Conservation (phyloP, 1,140 invertebrate genomes). For the Dreissena rostriformis region DNA sequence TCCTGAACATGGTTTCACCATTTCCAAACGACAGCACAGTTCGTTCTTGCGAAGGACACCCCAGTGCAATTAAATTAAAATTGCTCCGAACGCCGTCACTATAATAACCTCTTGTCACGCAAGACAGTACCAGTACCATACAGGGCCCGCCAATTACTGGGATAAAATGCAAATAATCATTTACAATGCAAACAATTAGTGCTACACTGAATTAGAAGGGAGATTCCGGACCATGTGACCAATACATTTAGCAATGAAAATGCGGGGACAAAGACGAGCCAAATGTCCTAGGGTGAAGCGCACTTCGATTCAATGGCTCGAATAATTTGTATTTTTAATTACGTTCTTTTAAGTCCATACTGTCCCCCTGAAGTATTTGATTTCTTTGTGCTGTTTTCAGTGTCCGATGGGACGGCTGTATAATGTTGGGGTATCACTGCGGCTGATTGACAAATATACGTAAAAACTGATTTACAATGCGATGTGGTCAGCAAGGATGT, state of each 20-base stretch:
- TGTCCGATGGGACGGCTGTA: no score
- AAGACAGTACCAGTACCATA: constrained; percentile 6
- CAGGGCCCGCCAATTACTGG: neutral
- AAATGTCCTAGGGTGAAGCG: neutral
- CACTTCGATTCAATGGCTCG: neutral
- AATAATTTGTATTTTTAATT: neutral
- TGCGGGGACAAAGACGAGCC: neutral
- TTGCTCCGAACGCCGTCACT: neutral
- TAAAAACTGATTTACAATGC: no score
- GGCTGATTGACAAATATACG: no score
- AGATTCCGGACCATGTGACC: constrained; percentile 16
- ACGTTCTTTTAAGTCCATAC: neutral
- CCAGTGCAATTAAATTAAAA: constrained; percentile 22
- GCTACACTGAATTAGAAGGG: constrained; percentile 1
- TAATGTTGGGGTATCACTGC: no score
- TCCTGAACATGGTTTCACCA: neutral
- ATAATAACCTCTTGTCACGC: constrained; percentile 36
- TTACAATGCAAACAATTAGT: constrained; percentile 18
- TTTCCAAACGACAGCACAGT: neutral
- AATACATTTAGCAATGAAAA: neutral
- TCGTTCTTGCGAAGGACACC: neutral
- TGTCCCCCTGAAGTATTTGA: neutral
- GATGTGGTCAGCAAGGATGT: no score
- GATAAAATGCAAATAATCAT: constrained; percentile 24
- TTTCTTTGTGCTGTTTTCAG: neutral